Evolutionary conservation across 2,888 invertebrate genomes (phyloP).

Genomic region (Beris chalybata): DNA sequence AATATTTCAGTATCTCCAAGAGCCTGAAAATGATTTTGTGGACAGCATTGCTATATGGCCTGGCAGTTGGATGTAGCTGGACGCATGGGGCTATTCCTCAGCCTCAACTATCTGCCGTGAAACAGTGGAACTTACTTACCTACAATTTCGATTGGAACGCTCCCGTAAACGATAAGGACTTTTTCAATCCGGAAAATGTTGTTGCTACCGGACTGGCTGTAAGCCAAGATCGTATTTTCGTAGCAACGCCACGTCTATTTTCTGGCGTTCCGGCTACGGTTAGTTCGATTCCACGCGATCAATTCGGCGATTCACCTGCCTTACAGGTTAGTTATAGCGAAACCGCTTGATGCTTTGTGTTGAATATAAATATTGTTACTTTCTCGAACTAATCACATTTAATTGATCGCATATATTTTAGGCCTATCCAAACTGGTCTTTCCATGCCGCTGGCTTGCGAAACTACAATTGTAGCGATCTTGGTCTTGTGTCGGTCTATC

Average conservation of each 20-base stretch:
- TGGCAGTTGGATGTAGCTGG: background rate
- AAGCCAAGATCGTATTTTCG: constrained; percentile 69
- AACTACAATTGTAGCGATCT: constrained; percentile 75
- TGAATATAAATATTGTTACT: background rate
- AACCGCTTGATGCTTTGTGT: background rate
- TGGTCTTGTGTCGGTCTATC: constrained; percentile 77
- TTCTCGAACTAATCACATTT: background rate
- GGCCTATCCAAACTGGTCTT: constrained; percentile 77
- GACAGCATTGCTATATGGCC: background rate
- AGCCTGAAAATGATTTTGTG: constrained; percentile 12
- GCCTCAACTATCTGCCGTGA: constrained; percentile 62
- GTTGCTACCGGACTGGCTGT: constrained; percentile 78
- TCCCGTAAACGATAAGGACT: constrained; percentile 60
- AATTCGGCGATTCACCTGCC: constrained; percentile 69
- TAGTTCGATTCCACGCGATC: constrained; percentile 67
- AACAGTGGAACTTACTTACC: constrained; percentile 70
- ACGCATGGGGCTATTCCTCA: background rate
- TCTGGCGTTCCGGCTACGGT: constrained; percentile 77
- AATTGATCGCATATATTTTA: constrained; percentile 45
- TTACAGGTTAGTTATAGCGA: constrained; percentile 59
- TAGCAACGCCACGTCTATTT: constrained; percentile 75
- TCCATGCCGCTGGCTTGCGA: constrained; percentile 70
- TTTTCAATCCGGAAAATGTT: constrained; percentile 66
- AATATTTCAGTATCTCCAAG: too few relatives aligned
- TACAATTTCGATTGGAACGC: constrained; percentile 68